Base-by-base conservation (phyloP, 2,888 invertebrate species). In the Philonicus albiceps region DNA sequence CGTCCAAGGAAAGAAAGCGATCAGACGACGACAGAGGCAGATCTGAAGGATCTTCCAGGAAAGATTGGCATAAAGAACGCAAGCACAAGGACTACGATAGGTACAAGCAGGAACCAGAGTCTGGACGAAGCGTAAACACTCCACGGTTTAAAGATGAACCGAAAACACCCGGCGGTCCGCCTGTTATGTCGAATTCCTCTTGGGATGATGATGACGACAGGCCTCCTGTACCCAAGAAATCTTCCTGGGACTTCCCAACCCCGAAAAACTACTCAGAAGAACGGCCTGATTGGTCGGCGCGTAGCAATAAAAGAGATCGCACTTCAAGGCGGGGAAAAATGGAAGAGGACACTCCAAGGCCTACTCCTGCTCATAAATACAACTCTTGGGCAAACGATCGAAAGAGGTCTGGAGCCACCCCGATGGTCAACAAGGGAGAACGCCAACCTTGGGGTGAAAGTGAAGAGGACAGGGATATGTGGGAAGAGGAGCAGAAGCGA, bases 241-340 rank as follows among this genome's bases (percentile, higher is more conserved):
- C 98, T 0, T 95, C 95, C 84, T 99, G 98, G 98, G 98, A 98
- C 92, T 95, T 97, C 90, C 98, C 98, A 0, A 98, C 98, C 0
- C 98, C 98, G 0, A 93, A 94, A 89, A 93, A 94, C 0, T 91
- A 90, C 87, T 90, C 90, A 55, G 92, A 92, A 89, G 94, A 90
- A 91, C 93, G 86, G 90, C 91, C 89, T 88, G 93, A 90, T 73
- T 91, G 90, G 90, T 91, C 91, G 0, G 90, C 89, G 27, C 89
- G 90, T 1, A 90, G 84, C 27, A 90, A 89, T 83, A 89, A 83
- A 86, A 89, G 88, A 83, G 83, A 83, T 64, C 31, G 83, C 3
- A 91, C 93, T 0, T 72, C 91, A 1, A 86, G 87, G 7, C 87
- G 88, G 53, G 87, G 93, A 86, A 91, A 92, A 88, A 91, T 91